Evolutionary conservation across 2,888 invertebrate species (phyloP).

Genomic region (Synanthedon andrenaeformis): DNA sequence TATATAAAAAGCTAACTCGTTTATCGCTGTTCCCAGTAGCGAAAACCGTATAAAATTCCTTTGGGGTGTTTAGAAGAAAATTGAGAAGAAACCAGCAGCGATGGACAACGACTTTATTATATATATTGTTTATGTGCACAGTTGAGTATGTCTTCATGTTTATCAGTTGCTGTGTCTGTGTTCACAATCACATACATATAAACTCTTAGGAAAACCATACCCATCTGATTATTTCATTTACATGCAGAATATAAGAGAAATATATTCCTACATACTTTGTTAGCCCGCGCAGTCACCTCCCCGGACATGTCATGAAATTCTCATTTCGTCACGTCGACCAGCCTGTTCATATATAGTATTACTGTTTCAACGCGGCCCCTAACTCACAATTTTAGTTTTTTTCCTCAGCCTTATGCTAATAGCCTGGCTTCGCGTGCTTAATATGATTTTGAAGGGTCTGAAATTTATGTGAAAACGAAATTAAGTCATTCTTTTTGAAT

Average conservation of each 20-base stretch:
- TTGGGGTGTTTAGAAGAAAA: too few relatives aligned
- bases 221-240: too few relatives aligned
- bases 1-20: too few relatives aligned
- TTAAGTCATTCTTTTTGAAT: too few relatives aligned
- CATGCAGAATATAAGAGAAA: not conserved
- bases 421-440: not conserved
- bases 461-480: not conserved
- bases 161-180: not conserved
- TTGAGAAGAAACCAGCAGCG: too few relatives aligned
- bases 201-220: too few relatives aligned
- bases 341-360: not conserved
- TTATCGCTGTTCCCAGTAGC: too few relatives aligned
- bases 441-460: not conserved
- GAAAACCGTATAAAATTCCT: too few relatives aligned
- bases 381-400: not conserved
- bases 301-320: constrained; percentile 40
- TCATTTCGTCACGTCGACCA: constrained; percentile 25
- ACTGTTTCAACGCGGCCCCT: not conserved
- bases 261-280: constrained; percentile 8
- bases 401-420: not conserved
- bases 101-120: too few relatives aligned
- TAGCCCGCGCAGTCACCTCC: constrained; percentile 4
- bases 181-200: too few relatives aligned
- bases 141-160: too few relatives aligned
- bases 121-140: too few relatives aligned